phyloP scores from a whole-genome alignment of 2,888 invertebrate species.

The Dastarcus helophoroides region DNA sequence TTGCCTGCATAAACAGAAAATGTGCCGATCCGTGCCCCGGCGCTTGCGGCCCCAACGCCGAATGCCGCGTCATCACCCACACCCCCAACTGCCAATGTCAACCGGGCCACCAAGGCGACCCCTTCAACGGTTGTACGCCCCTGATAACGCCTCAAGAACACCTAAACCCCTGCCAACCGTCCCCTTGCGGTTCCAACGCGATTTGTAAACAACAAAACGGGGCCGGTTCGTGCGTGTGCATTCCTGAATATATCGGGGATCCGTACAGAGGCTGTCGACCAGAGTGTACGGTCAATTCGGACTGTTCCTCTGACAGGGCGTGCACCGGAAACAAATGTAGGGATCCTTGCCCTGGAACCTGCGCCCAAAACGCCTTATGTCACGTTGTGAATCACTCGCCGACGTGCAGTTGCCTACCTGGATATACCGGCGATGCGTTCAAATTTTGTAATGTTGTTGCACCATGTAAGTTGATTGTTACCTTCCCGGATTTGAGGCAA shows the following conservation, averaged over 20 bases:
- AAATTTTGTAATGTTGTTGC: conserved; percentile 43
- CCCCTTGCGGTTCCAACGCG: conserved; percentile 54
- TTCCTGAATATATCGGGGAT: conserved; percentile 56
- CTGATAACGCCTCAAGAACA: conserved; percentile 34
- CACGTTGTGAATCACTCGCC: conserved; percentile 56
- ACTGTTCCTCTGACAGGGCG: conserved; percentile 54
- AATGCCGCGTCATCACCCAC: conserved; percentile 66
- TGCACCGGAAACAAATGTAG: conserved; percentile 59
- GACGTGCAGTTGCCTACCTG: conserved; percentile 47
- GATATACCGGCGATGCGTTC: conserved; percentile 58
- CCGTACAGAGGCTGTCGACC: conserved; percentile 62
- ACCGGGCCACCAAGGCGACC: conserved; percentile 60
- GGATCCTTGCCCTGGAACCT: conserved; percentile 61
- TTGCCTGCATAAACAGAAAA: conserved; percentile 66
- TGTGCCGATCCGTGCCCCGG: conserved; percentile 64
- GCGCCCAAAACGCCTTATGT: conserved; percentile 59
- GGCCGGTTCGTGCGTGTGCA: conserved; percentile 53
- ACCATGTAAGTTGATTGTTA: no score
- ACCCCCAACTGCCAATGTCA: conserved; percentile 60
- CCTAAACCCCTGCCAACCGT: conserved; percentile 47
- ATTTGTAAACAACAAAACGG: conserved; percentile 47
- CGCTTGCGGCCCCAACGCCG: conserved; percentile 59
- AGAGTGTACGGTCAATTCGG: conserved; percentile 55
- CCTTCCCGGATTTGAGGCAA: no score
- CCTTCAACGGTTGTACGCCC: conserved; percentile 52